Base-by-base conservation (phyloP, 2,888 invertebrate genomes). In the Agrotis clavis region DNA sequence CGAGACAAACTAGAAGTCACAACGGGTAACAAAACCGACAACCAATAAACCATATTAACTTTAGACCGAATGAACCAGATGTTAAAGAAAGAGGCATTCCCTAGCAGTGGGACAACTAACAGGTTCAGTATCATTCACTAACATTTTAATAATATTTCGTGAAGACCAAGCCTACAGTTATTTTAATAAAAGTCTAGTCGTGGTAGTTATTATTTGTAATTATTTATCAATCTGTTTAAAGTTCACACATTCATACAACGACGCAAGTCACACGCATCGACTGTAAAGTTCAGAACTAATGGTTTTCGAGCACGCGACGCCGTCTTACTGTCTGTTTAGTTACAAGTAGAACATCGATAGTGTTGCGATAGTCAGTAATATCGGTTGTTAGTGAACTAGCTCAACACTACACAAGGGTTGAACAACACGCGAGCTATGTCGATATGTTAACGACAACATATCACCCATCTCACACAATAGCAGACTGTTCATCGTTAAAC, bases 361-460 rank as follows among this genome's bases (percentile, higher is more conserved):
- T 66, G 41, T 50, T 35, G n/a, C 13, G 35, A 51, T 45, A 51
- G 7, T 13, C 18, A 16, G 14, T 57, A 45, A 47, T 57, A 51
- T 35, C 16, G 2, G 51, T 47, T 65, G 25, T 66, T 65, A 74
- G 56, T 56, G 56, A n/a, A 4, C 41, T 41, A 56, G 50, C 41
- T 21, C 47, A 35, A 47, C 18, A 21, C 21, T 35, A 19, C n/a
- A 21, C 18, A 13, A 4, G 5, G 7, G 4, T 11, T 62, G 9
- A 53, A 25, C 21, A 63, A 64, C 73, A 48, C 48, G 54, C 16
- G 9, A 47, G 11, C 68, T 30, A 35, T 57, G 5, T n/a, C 18
- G 11, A 18, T 21, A 74, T 74, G 67, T 11, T 53, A 48, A 73
- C 53, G 67, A 41, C 35, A 14, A 9, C 21, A 21, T 5, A 25